Evolutionary conservation across 2,888 invertebrate species (phyloP), one percentile per base, ranked within the genome.

Genomic region (Trissolcus japonicus): DNA sequence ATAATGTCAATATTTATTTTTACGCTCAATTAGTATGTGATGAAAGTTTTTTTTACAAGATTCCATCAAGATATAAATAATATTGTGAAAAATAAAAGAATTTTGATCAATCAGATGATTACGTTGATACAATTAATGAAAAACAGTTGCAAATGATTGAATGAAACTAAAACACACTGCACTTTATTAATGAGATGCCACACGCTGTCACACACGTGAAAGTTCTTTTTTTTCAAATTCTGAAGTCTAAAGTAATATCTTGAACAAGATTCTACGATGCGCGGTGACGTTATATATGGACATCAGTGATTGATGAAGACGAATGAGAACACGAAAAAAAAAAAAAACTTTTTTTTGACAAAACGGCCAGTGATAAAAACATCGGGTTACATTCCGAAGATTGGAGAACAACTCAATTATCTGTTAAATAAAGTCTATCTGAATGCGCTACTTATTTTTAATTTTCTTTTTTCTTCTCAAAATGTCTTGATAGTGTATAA

Each of bases 281-380:
- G 11, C 57, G 41, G 60, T 25, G 46, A 19, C 43, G 54, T 16
- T 29, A 29, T n/a, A n/a, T n/a, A n/a, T 29, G 29, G 14, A 65
- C 41, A 54, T 59, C 54, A 60, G 21, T 68, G 60, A 68, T 60
- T 60, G 68, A 60, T 68, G 68, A 61, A 69, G 69, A 69, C 60
- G 35, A 61, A 69, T 61, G 69, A n/a, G 19, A 46, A 57, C n/a
- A 41, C 35, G 41, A 14, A 29, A 19, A 51, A 48, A 60, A 13
- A 14, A 29, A 19, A 51, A 48, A 60, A 13, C 11, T 11, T 17
- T 25, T 53, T 53, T 48, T 48, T 21, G 25, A 69, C 61, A 55
- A 69, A 69, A 61, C 55, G 55, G 46, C 55, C 11, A 41, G 40
- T 55, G 69, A 69, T 69, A 69, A 61, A 69, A 48, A 54, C n/a